Base-by-base conservation (phyloP, 2,113 vertebrate genomes). In the Aviceda subcristata region DNA sequence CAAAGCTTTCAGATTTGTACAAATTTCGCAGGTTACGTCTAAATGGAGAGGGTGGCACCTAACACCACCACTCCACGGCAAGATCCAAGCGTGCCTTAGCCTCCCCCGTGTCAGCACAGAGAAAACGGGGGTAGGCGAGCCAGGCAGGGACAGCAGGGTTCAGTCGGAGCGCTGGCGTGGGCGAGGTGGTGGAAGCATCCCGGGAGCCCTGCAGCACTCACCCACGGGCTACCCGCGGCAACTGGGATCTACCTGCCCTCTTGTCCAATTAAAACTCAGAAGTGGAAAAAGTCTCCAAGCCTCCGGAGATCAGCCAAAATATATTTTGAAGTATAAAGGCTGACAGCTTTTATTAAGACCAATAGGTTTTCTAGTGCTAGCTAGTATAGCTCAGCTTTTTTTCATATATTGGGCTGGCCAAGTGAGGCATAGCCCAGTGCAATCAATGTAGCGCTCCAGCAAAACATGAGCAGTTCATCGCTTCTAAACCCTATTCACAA, bases 141-240 rank as follows among this genome's bases (percentile, higher is more conserved):
- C 19, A 78, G 68, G 24, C 46, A 68, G 20, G 4, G 60, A 32
- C 27, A 36, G 41, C 6, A 59, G 23, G 10, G 23, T 64, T 56
- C 39, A 63, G 14, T 15, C 23, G 45, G 51, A 68, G 14, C 16
- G 15, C 68, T 60, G 30, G 6, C 8, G 4, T 8, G 13, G 34
- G 6, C 7, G 3, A 68, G 56, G 22, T 8, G 8, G 22, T 38
- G 30, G 3, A 26, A 57, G 17, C 0, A 0, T 12, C 24, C 1
- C 3, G 29, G 15, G 19, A 60, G 5, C n/a, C 19, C 8, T 72
- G 59, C 30, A 83, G 67, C 15, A 17, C 11, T 11, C 71, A 63
- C 32, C 20, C 2, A 1, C 5, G 12, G 18, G 20, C 24, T 50
- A 36, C 14, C 23, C 15, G 41, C 63, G n/a, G 72, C 4, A 63